These are phyloP conservation scores for Metaphire vulgaris DNA, from an alignment of 1,140 invertebrate species.

Conservation along the genomic window DNA sequence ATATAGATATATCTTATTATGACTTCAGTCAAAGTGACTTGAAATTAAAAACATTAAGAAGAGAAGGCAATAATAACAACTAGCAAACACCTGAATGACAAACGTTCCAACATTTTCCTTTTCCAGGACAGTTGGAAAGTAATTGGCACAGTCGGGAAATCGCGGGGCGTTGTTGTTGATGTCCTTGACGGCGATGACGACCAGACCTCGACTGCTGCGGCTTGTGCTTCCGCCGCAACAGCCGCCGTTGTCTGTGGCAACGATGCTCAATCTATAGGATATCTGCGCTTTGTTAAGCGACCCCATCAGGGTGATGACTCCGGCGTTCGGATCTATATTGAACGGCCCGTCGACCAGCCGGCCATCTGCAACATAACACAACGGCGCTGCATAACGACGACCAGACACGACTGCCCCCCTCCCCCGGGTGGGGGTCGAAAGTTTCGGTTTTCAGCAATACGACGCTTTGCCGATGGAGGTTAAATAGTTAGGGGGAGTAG, in stretches of 20 bases:
- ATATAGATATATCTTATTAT: too few species aligned
- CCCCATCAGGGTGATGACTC: constrained; percentile 79
- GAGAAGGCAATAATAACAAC: neutral
- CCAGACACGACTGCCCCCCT: too few species aligned
- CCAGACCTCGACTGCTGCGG: constrained; percentile 87
- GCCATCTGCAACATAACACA: constrained; percentile 12
- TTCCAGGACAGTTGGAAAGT: constrained; percentile 47
- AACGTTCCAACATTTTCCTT: constrained; percentile 31
- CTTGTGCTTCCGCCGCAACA: constrained; percentile 77
- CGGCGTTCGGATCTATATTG: constrained; percentile 28
- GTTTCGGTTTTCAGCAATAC: too few species aligned
- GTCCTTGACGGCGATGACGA: constrained; percentile 91
- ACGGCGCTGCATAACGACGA: too few species aligned
- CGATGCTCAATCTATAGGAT: constrained; percentile 89
- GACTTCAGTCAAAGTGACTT: too few species aligned
- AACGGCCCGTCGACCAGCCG: constrained; percentile 25
- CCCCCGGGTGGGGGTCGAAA: too few species aligned
- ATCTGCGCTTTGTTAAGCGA: constrained; percentile 68
- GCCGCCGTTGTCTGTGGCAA: constrained; percentile 84
- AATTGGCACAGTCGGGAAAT: constrained; percentile 84
- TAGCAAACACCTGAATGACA: constrained; percentile 28
- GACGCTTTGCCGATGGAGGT: too few species aligned
- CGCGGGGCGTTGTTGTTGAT: constrained; percentile 92
- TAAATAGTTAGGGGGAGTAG: too few species aligned
- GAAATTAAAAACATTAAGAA: neutral